Evolutionary conservation across 2,888 invertebrate genomes (phyloP).

Genomic region (Andrena haemorrhoa): DNA sequence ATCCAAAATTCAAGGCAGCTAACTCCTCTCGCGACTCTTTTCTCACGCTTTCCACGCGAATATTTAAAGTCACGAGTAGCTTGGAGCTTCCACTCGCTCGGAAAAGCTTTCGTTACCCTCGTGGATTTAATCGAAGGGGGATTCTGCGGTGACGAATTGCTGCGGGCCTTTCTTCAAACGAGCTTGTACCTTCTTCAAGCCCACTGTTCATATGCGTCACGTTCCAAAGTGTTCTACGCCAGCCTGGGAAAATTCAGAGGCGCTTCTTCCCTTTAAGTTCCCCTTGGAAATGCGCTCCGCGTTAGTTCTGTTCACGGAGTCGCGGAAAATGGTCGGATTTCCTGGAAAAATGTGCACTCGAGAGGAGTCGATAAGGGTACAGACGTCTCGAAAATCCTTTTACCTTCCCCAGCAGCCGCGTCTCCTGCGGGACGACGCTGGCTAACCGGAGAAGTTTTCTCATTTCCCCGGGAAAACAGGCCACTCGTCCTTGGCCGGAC

Average conservation of each 20-base stretch:
- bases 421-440: constrained; percentile 11
- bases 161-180: too few relatives aligned
- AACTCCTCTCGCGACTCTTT: neutral
- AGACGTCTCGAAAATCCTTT: constrained; percentile 39
- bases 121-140: neutral
- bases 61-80: neutral
- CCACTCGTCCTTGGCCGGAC: constrained; percentile 23
- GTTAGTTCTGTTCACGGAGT: neutral
- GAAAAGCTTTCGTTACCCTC: neutral
- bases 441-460: constrained; percentile 55
- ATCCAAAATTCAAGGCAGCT: constrained; percentile 21
- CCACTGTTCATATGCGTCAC: too few relatives aligned
- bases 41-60: constrained; percentile 7
- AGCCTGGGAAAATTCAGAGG: neutral
- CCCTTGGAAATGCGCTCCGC: neutral
- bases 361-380: constrained; percentile 18
- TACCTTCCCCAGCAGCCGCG: neutral
- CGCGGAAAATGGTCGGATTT: constrained; percentile 3
- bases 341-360: neutral
- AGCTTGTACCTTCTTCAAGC: too few relatives aligned
- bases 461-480: constrained; percentile 48
- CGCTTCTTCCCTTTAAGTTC: too few relatives aligned
- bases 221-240: too few relatives aligned
- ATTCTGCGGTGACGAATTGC: too few relatives aligned
- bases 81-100: neutral